A percentile compares a stretch with the other conserved stretches of the same genome.
Conservation (phyloP, 2,888 invertebrate genomes). For the Drosophila fulvimacula region DNA sequence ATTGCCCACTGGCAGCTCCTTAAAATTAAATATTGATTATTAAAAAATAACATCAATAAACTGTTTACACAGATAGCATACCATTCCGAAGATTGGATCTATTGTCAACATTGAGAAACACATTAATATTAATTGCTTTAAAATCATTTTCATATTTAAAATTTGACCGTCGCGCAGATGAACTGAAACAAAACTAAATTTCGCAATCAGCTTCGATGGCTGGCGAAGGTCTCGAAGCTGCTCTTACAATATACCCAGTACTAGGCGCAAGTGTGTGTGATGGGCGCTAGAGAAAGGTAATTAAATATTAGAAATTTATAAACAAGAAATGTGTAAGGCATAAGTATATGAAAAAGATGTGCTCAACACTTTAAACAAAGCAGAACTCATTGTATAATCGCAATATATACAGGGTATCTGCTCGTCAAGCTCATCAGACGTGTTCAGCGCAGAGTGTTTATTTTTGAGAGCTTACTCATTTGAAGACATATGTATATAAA, state of each 20-base stretch:
- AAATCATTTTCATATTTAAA: background rate
- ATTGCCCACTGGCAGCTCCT: background rate
- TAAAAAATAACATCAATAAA: background rate
- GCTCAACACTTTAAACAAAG: background rate
- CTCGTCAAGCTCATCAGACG: background rate
- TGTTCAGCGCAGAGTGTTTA: background rate
- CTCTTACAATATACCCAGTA: background rate
- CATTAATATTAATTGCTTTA: background rate
- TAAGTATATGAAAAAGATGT: background rate
- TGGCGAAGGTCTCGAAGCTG: background rate
- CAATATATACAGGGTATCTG: background rate
- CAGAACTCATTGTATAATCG: no score
- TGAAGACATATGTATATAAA: background rate
- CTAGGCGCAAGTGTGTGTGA: background rate
- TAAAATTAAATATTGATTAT: background rate
- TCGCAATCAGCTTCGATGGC: slow-evolving; percentile 1
- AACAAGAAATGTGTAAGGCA: background rate
- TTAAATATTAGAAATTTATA: background rate
- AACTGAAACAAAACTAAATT: slow-evolving; percentile 6
- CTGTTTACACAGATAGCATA: background rate
- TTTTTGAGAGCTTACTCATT: slow-evolving; percentile 8
- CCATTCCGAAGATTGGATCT: background rate
- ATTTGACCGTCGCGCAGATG: background rate
- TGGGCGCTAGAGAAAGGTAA: background rate
- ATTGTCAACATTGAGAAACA: no score